phyloP scores from a whole-genome alignment of 2,113 vertebrate genomes.

The Scytalopus superciliaris region DNA sequence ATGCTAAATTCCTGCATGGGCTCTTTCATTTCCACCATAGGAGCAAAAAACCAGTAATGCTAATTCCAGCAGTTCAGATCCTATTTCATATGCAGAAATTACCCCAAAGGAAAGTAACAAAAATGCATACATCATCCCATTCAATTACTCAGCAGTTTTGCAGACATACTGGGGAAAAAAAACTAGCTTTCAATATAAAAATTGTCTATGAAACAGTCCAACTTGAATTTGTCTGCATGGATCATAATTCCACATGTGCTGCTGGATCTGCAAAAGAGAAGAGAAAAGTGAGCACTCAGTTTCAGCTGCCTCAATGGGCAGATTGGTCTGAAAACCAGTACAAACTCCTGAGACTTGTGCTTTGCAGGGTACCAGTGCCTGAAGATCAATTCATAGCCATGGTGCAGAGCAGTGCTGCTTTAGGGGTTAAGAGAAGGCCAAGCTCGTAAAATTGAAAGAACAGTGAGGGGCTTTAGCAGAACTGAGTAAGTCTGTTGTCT shows the following conservation, averaged over 20 bases:
- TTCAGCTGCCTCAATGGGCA: not conserved
- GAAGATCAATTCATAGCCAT: not conserved
- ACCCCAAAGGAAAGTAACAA: slow-evolving; percentile 64
- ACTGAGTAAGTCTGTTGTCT: not conserved
- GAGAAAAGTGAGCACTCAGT: not conserved
- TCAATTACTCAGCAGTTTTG: slow-evolving; percentile 78
- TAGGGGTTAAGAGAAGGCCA: not conserved
- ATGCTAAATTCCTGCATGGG: slow-evolving; percentile 17
- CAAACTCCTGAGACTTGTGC: not conserved
- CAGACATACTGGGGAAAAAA: slow-evolving; percentile 73
- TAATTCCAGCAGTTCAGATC: slow-evolving; percentile 50
- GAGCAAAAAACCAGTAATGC: slow-evolving; percentile 44
- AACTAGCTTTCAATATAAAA: slow-evolving; percentile 76
- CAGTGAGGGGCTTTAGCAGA: not conserved
- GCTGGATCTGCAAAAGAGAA: slow-evolving; percentile 67
- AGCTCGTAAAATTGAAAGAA: not conserved
- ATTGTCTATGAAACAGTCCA: slow-evolving; percentile 73
- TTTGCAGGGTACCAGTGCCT: not conserved
- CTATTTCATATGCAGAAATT: slow-evolving; percentile 55
- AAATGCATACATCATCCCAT: slow-evolving; percentile 57
- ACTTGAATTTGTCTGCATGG: slow-evolving; percentile 44
- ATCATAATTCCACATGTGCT: slow-evolving; percentile 80
- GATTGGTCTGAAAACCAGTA: not conserved
- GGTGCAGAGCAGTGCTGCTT: rapidly evolving
- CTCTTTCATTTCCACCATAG: slow-evolving; percentile 55